phyloP scores from a whole-genome alignment of 2,797 vertebrate species.

The Sebastes wilsoni region DNA sequence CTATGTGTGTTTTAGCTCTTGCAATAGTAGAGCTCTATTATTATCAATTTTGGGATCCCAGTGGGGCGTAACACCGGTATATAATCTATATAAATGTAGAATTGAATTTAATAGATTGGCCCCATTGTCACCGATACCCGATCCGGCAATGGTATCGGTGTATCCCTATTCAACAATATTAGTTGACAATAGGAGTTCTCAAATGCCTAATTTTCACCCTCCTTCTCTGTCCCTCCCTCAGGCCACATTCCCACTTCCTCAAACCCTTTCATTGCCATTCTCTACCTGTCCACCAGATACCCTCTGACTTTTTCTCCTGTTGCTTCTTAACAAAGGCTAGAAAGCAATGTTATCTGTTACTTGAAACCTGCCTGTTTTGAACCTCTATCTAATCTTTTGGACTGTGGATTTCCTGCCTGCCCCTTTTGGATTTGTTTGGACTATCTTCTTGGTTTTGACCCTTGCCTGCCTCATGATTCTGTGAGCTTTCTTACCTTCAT shows the following conservation, averaged over 20 bases:
- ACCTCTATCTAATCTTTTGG: not conserved
- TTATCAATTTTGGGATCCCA: not conserved
- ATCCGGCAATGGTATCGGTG: too few relatives aligned
- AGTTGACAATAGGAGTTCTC: not conserved
- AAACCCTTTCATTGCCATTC: too few relatives aligned
- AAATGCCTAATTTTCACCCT: not conserved
- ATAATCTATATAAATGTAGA: too few relatives aligned
- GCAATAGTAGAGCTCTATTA: not conserved
- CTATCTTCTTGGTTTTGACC: not conserved
- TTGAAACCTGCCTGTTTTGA: not conserved
- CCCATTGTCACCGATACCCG: too few relatives aligned
- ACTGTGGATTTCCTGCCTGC: not conserved
- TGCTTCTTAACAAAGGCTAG: too few relatives aligned
- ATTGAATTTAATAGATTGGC: too few relatives aligned
- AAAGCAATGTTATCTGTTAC: too few relatives aligned
- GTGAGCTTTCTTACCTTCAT: not conserved
- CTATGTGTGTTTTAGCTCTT: not conserved
- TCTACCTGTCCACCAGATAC: too few relatives aligned
- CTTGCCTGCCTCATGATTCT: not conserved
- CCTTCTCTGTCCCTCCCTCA: not conserved
- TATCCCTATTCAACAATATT: not conserved
- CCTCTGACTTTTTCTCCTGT: not conserved
- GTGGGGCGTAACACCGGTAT: not conserved
- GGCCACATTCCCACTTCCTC: not conserved
- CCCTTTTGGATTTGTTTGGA: not conserved